A percentile compares a stretch with the other conserved stretches of the same genome.
phyloP scores from a whole-genome alignment of 2,888 invertebrate genomes.

The Drosophila histrio region DNA sequence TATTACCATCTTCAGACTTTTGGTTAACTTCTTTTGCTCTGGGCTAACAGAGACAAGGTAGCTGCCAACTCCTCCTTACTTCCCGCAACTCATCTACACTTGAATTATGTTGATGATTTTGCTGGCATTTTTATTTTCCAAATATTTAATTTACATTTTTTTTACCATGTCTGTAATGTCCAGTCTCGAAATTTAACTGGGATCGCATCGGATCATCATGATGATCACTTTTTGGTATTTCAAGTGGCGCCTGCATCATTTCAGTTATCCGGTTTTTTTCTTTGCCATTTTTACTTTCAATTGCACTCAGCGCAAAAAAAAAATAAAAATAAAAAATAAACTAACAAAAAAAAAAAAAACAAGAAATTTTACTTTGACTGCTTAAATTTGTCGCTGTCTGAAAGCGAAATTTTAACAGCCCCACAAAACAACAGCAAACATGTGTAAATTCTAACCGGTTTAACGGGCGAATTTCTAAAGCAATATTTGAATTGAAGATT shows the following conservation, averaged over 20 bases:
- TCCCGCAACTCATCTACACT: not conserved
- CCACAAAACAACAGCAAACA: not conserved
- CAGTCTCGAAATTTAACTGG: not conserved
- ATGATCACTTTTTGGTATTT: constrained; percentile 7
- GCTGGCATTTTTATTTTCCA: not conserved
- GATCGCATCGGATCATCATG: not conserved
- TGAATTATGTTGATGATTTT: constrained; percentile 38
- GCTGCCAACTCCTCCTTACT: not conserved
- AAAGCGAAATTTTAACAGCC: constrained; percentile 65
- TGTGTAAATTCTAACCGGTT: constrained; percentile 16
- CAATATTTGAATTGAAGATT: not conserved
- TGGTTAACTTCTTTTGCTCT: not conserved
- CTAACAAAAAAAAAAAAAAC: constrained; percentile 15
- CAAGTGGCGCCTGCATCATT: constrained; percentile 26
- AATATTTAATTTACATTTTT: constrained; percentile 34
- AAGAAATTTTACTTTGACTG: constrained; percentile 26
- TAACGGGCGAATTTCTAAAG: not conserved
- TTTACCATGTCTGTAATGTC: constrained; percentile 6
- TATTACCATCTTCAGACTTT: constrained; percentile 9
- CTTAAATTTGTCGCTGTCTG: constrained; percentile 39
- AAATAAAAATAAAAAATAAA: constrained; percentile 9
- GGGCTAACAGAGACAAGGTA: constrained; percentile 30
- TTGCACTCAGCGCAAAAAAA: constrained; percentile 45
- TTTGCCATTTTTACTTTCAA: constrained; percentile 66
- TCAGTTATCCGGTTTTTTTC: constrained; percentile 51